Base-by-base conservation (phyloP, 92 coral and sea anemone genomes). In the Phenganax stokvisi region DNA sequence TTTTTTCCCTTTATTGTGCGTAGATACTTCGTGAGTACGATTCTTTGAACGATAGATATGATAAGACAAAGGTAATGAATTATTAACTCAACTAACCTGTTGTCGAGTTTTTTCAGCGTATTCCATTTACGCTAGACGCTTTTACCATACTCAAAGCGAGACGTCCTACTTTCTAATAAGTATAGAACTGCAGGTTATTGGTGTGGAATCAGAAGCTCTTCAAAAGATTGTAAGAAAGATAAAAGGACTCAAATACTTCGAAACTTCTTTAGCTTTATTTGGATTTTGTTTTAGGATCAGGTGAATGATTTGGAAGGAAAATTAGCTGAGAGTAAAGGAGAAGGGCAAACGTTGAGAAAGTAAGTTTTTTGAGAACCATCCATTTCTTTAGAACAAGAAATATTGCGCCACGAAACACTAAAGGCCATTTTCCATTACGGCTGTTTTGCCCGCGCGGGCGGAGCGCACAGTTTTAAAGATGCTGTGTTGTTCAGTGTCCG, bases 21-120 rank as follows among this genome's bases (percentile, higher is more conserved):
- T 53, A 76, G 81, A n/a, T 76, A 52, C 69, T 76, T 12, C 28
- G 44, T 27, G 81, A 76, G 58, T 59, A 76, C 57, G 81, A 76
- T 57, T 76, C 70, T 29, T 27, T 76, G 9, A 76, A 31, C 67
- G 27, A 28, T 28, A 59, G 44, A 29, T 54, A 76, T 64, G 81
- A 59, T 20, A 31, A 58, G 67, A 25, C 81, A 1, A 76, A 76
- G 81, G 81, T 76, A 20, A 51, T 10, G 17, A 65, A 37, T 37
- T 37, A 37, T 2, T 37, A 37, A 37, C 5, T 37, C 2, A 5
- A 37, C 3, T 37, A 37, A 37, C 47, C 5, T 37, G 47, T 37
- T 37, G 47, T 5, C 47, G 47, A 37, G 5, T 37, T 37, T 37
- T 5, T 2, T 37, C 47, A 5, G 47, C 47, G 5, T 37, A 37